Conservation (phyloP, 64 coral and sea anemone species). For the Astreopora myriophthalma region DNA sequence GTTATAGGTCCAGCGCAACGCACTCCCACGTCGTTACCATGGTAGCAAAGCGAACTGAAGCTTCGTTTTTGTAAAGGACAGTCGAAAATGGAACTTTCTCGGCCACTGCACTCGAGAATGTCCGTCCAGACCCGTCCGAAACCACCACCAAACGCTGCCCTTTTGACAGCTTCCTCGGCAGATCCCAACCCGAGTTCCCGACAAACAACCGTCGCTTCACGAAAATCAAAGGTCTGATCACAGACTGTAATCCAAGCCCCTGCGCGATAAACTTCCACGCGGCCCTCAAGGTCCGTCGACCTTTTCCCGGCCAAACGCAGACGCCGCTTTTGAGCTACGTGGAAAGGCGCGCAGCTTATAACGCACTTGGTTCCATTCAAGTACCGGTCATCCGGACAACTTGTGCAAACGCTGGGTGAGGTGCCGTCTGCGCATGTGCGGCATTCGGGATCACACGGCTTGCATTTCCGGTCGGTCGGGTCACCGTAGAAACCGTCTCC, state of each 20-base stretch:
- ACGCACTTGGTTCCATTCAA: conserved; percentile 48
- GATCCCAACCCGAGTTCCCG: conserved; percentile 69
- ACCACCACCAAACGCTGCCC: conserved; percentile 68
- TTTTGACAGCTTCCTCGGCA: conserved; percentile 53
- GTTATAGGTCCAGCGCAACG: conserved; percentile 66
- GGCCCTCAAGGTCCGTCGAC: conserved; percentile 61
- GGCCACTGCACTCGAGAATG: conserved; percentile 51
- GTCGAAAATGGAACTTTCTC: conserved; percentile 59
- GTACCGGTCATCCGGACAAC: conserved; percentile 66
- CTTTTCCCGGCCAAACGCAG: conserved; percentile 62
- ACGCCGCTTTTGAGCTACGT: conserved; percentile 46
- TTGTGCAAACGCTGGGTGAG: conserved; percentile 51
- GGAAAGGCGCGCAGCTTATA: background rate
- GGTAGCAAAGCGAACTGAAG: conserved; percentile 74
- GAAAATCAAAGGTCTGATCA: conserved; percentile 79
- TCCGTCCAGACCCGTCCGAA: conserved; percentile 53
- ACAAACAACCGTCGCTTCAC: conserved; percentile 79
- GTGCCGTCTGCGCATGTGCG: conserved; percentile 72
- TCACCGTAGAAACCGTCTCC: conserved; percentile 83
- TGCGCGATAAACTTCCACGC: conserved; percentile 58
- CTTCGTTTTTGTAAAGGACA: conserved; percentile 15
- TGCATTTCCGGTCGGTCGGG: conserved; percentile 39
- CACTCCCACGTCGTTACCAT: conserved; percentile 84
- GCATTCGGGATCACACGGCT: conserved; percentile 55
- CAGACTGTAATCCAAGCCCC: conserved; percentile 70